These are phyloP conservation scores for Oscarella lobularis DNA, from an alignment of 37 sponge, comb jelly and placozoan genomes.

Conservation along the genomic window DNA sequence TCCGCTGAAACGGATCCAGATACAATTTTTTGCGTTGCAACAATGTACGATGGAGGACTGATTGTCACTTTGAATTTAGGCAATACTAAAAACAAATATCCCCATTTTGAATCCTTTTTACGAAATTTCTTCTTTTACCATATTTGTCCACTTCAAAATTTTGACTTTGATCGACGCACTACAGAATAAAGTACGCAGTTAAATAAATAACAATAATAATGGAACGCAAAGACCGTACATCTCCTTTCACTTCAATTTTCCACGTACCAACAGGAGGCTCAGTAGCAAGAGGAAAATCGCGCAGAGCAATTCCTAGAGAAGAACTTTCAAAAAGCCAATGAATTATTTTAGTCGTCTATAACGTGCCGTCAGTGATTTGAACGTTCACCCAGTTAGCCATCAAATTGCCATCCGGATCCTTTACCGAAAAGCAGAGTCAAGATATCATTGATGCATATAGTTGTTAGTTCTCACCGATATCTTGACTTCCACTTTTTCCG, in stretches of 20 bases:
- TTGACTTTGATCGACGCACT: background rate
- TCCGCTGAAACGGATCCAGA: background rate
- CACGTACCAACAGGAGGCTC: conserved; percentile 13
- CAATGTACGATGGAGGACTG: background rate
- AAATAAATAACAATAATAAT: background rate
- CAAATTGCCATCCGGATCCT: background rate
- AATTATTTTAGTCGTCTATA: too few relatives aligned
- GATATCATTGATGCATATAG: background rate
- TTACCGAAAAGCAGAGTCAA: too few relatives aligned
- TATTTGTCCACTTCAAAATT: background rate
- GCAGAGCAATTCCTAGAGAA: background rate
- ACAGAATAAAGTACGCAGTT: background rate
- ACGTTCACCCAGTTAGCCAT: background rate
- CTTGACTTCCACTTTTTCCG: background rate
- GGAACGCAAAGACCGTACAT: background rate
- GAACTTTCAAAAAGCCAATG: too few relatives aligned
- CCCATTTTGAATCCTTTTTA: background rate
- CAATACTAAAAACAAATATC: background rate
- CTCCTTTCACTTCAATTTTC: background rate
- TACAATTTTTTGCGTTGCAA: background rate
- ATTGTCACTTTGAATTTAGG: conserved; percentile 1
- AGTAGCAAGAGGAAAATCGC: background rate
- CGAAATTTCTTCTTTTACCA: background rate
- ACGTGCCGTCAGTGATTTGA: background rate
- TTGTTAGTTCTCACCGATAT: background rate